Evolutionary conservation across 2,888 invertebrate species (phyloP), one percentile per base, ranked within the genome.

Genomic region (Agonopterix subpropinquella): DNA sequence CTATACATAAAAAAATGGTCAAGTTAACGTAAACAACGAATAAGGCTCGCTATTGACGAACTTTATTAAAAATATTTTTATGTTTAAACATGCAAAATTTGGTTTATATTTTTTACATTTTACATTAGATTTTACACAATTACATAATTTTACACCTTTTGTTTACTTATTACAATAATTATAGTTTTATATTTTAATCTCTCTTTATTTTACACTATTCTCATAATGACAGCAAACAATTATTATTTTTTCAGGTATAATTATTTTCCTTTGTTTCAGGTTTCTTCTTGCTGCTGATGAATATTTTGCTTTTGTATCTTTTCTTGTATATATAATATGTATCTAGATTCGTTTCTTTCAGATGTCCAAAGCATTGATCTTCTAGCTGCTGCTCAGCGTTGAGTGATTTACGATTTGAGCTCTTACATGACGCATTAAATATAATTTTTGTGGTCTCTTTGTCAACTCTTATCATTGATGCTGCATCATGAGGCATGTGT

Each of bases 381-480:
- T 35, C 10, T 2, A 52, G 41, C 1, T 15, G 13, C 4, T 61
- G 45, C 1, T 51, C 50, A 8, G 61, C 57, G 51, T 65, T 64
- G 4, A 65, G 45, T 11, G 58, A 56, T 7, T 35, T 39, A 5
- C 43, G 41, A 13, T 52, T 47, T 3, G 37, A 35, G 1, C 53
- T 52, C 36, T 54, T 56, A 2, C 54, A 51, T 2, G 61, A 61
- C 1, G 57, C 60, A 47, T 63, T 56, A 41, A 55, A 62, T 0
- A 64, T 50, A 7, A 58, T 45, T 45, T 60, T 57, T 1, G 59
- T 58, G 1, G 60, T 57, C 5, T 53, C 54, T 44, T 57, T 59
- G 28, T 58, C 59, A 8, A 55, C 49, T 18, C 54, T 53, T 3
- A 62, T 15, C 1, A 66, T 59, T n/a, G n/a, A n/a, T n/a, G n/a